Evolutionary conservation across 2,888 invertebrate genomes (phyloP), one percentile per base, ranked within the genome.

Genomic region (Torymus aiolomorphi): DNA sequence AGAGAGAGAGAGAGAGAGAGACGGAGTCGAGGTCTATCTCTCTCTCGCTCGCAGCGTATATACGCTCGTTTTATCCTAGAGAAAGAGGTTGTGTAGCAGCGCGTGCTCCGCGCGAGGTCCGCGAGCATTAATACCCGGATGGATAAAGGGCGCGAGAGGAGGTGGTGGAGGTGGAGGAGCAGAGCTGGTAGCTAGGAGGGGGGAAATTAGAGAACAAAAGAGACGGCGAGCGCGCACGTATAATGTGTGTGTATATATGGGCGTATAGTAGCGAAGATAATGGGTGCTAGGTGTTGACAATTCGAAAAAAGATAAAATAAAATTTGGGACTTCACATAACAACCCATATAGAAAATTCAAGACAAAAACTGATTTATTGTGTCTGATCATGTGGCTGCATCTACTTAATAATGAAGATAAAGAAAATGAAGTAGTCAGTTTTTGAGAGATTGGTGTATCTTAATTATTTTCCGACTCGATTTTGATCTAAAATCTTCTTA

Each of bases 31-130:
- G 75, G 82, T 79, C 78, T 80, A 80, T 83, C 82, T 84, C 82
- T 31, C 31, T 31, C 31, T 31, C 31, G 31, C 31, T 31, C 31
- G 31, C 31, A 31, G 31, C 31, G 31, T 31, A 31, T 31, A 31
- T 31, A 78, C 84, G 80, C 83, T 84, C 82, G 83, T 83, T 84
- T 83, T 83, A 83, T 84, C 85, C 83, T 82, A 83, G 72, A 65
- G 76, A 76, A 70, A 13, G 42, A 57, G 70, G 57, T 18, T 31
- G 31, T 14, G 13, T 13, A 62, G 61, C 31, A 31, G 73, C 63
- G 72, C 31, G 31, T 31, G 31, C 31, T 31, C 31, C 31, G 31
- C 31, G 8, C 31, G 31, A 51, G 14, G 65, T 75, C 65, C 52
- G 69, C 31, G 63, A 24, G 63, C 73, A 69, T 76, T 70, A 72